Evolutionary conservation across 2,113 vertebrate species (phyloP).

Genomic region (Sprattus sprattus): DNA sequence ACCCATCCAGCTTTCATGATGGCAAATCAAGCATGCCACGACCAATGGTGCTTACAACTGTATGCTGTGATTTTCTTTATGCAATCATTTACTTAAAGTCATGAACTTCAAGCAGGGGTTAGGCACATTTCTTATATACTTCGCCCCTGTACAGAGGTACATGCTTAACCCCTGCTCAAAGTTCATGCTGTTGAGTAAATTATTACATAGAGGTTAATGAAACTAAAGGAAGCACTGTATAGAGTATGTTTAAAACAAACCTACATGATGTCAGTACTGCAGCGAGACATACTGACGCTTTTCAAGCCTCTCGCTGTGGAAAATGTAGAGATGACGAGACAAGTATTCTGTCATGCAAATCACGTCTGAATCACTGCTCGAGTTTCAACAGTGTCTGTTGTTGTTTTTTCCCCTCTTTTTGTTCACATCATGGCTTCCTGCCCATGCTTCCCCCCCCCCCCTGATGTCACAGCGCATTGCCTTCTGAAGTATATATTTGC

Average conservation of each 20-base stretch:
- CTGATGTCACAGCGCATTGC: slow-evolving; percentile 80
- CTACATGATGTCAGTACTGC: not conserved
- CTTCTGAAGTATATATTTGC: slow-evolving; percentile 98
- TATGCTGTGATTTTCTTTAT: not conserved
- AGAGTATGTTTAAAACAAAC: too few relatives aligned
- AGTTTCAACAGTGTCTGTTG: not conserved
- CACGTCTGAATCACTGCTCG: not conserved
- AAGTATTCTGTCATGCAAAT: not conserved
- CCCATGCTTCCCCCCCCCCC: slow-evolving; percentile 11
- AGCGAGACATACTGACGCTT: not conserved
- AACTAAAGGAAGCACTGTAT: too few relatives aligned
- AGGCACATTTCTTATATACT: too few relatives aligned
- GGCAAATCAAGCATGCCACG: not conserved
- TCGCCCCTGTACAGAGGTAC: too few relatives aligned
- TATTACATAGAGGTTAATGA: too few relatives aligned
- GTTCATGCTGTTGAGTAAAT: too few relatives aligned
- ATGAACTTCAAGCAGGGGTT: too few relatives aligned
- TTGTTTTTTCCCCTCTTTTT: slow-evolving; percentile 23
- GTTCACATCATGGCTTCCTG: slow-evolving; percentile 33
- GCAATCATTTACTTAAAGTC: not conserved
- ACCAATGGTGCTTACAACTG: not conserved
- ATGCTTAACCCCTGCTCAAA: too few relatives aligned
- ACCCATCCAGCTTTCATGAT: slow-evolving; percentile 35
- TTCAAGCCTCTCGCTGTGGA: not conserved
- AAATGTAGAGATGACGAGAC: not conserved